Evolutionary conservation across 1,140 invertebrate species (phyloP).

Genomic region (Polypedilum vanderplanki): DNA sequence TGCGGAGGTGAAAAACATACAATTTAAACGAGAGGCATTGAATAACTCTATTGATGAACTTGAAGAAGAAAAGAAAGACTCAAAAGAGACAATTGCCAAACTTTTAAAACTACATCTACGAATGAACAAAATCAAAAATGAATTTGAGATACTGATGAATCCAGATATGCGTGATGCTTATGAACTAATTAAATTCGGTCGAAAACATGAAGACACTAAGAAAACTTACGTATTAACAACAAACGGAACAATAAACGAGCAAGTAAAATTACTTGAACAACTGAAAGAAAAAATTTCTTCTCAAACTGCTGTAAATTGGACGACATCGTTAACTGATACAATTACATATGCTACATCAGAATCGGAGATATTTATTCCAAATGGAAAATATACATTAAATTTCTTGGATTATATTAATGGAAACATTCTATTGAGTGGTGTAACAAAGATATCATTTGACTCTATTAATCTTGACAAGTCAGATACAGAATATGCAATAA

Average conservation of each 20-base stretch:
- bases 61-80: slow-evolving; percentile 36
- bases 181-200: slow-evolving; percentile 32
- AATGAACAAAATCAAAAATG: slow-evolving; percentile 52
- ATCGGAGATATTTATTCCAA: slow-evolving; percentile 37
- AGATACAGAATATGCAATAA: slow-evolving; percentile 35
- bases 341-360: slow-evolving; percentile 43
- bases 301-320: slow-evolving; percentile 43
- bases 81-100: slow-evolving; percentile 40
- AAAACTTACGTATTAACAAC: slow-evolving; percentile 49
- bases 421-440: slow-evolving; percentile 35
- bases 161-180: slow-evolving; percentile 49
- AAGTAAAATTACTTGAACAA: slow-evolving; percentile 44
- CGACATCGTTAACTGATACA: slow-evolving; percentile 43
- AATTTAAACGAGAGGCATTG: slow-evolving; percentile 46
- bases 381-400: slow-evolving; percentile 38
- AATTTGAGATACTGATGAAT: slow-evolving; percentile 55
- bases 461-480: background rate
- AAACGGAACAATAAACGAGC: slow-evolving; percentile 44
- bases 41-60: slow-evolving; percentile 40
- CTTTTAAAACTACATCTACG: slow-evolving; percentile 51
- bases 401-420: slow-evolving; percentile 40
- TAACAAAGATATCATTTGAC: background rate
- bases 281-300: slow-evolving; percentile 41
- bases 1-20: slow-evolving; percentile 49
- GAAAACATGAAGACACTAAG: slow-evolving; percentile 33